Conservation (phyloP, 2,797 vertebrate species). For the Squalus acanthias region DNA sequence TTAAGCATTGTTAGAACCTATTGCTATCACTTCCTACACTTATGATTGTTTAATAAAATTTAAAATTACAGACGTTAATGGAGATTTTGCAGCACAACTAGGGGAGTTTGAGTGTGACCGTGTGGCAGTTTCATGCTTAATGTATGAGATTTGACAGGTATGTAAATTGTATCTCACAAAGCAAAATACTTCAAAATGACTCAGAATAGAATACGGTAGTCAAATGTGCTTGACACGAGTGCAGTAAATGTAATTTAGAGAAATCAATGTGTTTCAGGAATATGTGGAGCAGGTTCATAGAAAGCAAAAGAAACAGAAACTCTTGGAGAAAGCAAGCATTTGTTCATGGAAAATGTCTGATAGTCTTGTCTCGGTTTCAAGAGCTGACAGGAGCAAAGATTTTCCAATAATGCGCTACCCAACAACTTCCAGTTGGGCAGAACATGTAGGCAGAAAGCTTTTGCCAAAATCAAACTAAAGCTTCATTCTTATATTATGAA, state of each 20-base stretch:
- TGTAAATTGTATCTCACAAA: neutral
- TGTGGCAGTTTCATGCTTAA: neutral
- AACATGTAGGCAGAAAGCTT: too few species aligned
- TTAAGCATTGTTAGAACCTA: neutral
- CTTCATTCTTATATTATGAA: too few species aligned
- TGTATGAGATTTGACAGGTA: neutral
- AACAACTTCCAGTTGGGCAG: too few species aligned
- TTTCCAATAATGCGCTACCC: neutral
- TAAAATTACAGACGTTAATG: neutral
- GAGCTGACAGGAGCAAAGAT: neutral
- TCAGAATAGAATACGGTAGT: neutral
- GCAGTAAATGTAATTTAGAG: neutral
- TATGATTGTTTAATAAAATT: neutral
- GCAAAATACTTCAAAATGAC: neutral
- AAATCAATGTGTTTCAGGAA: neutral
- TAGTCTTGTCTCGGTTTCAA: neutral
- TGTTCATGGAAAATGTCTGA: neutral
- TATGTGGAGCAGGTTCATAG: neutral
- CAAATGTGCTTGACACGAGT: neutral
- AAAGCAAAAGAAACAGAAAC: neutral
- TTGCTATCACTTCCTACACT: neutral
- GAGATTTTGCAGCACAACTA: neutral
- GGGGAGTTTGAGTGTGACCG: neutral
- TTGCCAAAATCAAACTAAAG: too few species aligned
- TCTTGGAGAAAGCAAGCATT: neutral